Conservation (phyloP, 2,888 invertebrate species). For the Vesta saturnalis region DNA sequence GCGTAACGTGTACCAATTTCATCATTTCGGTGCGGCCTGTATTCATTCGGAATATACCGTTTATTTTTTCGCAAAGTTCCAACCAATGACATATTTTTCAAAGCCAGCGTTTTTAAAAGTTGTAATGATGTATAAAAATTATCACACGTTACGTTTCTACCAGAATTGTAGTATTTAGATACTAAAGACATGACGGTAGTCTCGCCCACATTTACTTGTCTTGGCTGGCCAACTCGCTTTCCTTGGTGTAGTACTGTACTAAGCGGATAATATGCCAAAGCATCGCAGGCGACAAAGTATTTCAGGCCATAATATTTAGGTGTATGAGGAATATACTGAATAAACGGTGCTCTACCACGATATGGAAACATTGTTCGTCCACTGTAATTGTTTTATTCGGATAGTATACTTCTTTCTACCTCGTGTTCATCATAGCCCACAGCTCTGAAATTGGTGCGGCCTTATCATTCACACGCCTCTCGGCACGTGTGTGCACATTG, state of each 20-base stretch:
- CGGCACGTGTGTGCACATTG: not conserved
- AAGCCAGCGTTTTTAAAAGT: too few species aligned
- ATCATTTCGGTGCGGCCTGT: not conserved
- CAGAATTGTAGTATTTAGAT: too few species aligned
- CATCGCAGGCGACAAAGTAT: too few species aligned
- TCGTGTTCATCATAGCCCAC: too few species aligned
- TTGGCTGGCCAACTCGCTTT: not conserved
- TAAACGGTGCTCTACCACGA: too few species aligned
- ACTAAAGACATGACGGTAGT: not conserved
- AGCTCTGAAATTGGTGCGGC: too few species aligned
- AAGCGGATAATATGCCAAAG: not conserved
- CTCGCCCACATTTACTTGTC: not conserved
- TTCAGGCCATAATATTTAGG: not conserved
- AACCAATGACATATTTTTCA: too few species aligned
- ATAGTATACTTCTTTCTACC: not conserved
- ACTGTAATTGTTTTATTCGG: constrained; percentile 1
- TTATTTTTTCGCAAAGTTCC: too few species aligned
- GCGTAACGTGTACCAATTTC: constrained; percentile 1
- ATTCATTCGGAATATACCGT: not conserved
- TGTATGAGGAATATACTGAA: not conserved
- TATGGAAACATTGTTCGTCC: constrained; percentile 1
- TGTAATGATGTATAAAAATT: too few species aligned
- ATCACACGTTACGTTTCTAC: too few species aligned
- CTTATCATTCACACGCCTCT: too few species aligned
- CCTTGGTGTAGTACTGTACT: not conserved